Base-by-base conservation (phyloP, 1,140 invertebrate species). In the Zaprionus ghesquierei region DNA sequence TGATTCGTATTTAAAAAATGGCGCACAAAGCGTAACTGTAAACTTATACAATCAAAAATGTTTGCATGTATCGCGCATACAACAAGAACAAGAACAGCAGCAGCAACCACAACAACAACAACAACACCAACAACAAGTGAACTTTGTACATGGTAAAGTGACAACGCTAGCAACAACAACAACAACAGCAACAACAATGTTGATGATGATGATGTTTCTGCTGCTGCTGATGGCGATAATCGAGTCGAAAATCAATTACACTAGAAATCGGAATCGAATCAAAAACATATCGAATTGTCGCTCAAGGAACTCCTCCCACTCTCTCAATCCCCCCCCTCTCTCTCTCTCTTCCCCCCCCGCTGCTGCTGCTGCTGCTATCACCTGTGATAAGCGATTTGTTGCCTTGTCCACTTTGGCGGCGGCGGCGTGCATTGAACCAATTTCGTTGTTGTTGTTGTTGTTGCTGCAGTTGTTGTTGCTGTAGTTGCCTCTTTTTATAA, bases 351-450 rank as follows among this genome's bases (percentile, higher is more conserved):
- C 35, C n/a, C 27, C 20, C 12, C n/a, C 51, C 25, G n/a, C n/a
- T 27, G 25, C 25, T 33, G 59, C 60, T 20, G 41, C 35, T 38
- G 35, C n/a, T 33, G 53, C 60, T 75, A 70, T 70, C 59, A 75
- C 29, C 61, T 72, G 49, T 65, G 62, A 75, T 75, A 72, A 71
- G 68, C 53, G 20, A 8, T 50, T 35, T 60, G 15, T 61, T 59
- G 46, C 27, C 18, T 27, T 25, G 56, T 60, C 69, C 69, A 58
- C 69, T 65, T 66, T 64, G 79, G 73, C 82, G 82, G 82, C 82
- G 79, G 73, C 82, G 82, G 82, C 82, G 82, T 87, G 76, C 84
- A 89, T 89, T 87, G 84, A 87, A 87, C 84, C 81, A 87, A 87
- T 89, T 89, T 63, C 27, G 38, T 62, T 46, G 63, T 49, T 58